Base-by-base conservation (phyloP, 1,140 invertebrate genomes). In the Tyrophagus putrescentiae region DNA sequence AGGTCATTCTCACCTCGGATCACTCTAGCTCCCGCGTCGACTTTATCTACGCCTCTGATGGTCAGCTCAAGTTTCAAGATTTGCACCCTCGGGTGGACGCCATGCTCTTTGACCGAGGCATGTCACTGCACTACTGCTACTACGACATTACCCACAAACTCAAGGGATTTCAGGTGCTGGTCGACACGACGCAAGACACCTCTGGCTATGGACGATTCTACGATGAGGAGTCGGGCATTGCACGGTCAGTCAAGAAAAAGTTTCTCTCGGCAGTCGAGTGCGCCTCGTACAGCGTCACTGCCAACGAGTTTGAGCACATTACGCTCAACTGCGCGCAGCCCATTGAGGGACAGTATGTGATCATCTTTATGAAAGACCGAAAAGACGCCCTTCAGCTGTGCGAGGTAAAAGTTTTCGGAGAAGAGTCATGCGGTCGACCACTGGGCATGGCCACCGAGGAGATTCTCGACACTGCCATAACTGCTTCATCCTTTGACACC, bases 371-470 rank as follows among this genome's bases (percentile, higher is more conserved):
- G 25, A 66, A 60, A 39, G 63, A 68, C 57, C 25, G 67, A 52
- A 63, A 64, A 41, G 67, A 68, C 31, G 64, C 61, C 32, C 34
- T 68, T 13, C 61, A 65, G 53, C 44, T 68, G 3, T 68, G 67
- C 39, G 67, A 68, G 60, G 64, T 68, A 18, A 63, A 63, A 60
- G 61, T 68, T 3, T 66, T 67, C 50, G 67, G 64, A n/a, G 61
- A 60, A 65, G 67, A 68, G 33, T 62, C 62, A 4, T 68, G 67
- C 61, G 67, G 67, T 0, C 64, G 65, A 31, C 67, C 67, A 11
- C 41, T 68, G n/a, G 67, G 67, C 1, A 68, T 68, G 67, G 66
- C 67, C n/a, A 61, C 67, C 1, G 67, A 67, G 64, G 67, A 68
- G 42, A 66, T 68, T 32, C 58, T 58, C 11, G 67, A 68, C 34